Conservation (phyloP, 2,797 vertebrate species). For the Acanthis flammea region DNA sequence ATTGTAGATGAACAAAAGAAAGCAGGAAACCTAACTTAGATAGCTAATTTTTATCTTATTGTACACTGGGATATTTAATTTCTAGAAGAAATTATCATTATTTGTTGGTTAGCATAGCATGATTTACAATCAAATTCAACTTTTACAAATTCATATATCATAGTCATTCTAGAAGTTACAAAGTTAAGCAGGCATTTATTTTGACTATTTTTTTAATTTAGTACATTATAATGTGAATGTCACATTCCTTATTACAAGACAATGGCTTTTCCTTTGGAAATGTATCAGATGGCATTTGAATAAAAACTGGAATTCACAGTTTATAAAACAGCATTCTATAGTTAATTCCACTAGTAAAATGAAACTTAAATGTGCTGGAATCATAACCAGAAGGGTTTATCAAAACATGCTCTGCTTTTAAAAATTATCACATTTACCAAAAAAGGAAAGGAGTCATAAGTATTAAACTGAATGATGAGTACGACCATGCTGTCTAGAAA, state of each 20-base stretch:
- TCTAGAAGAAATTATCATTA: not conserved
- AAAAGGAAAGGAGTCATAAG: not conserved
- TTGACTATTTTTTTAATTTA: not conserved
- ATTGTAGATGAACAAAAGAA: not conserved
- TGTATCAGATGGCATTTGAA: not conserved
- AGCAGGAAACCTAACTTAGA: not conserved
- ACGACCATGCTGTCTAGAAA: not conserved
- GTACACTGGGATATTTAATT: not conserved
- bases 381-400: not conserved
- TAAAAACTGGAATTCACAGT: conserved; percentile 1
- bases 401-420: not conserved
- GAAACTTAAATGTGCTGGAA: not conserved
- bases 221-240: not conserved
- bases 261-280: conserved; percentile 6
- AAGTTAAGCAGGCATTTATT: not conserved
- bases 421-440: not conserved
- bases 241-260: not conserved
- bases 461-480: not conserved
- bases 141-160: not conserved
- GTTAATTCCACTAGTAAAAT: not conserved
- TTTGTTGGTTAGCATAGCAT: not conserved
- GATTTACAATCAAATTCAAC: not conserved
- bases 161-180: not conserved
- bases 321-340: not conserved
- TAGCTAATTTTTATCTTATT: not conserved